Evolutionary conservation across 2,113 vertebrate species (phyloP), one percentile per base, ranked within the genome.

Genomic region (Pterocles burchelli): DNA sequence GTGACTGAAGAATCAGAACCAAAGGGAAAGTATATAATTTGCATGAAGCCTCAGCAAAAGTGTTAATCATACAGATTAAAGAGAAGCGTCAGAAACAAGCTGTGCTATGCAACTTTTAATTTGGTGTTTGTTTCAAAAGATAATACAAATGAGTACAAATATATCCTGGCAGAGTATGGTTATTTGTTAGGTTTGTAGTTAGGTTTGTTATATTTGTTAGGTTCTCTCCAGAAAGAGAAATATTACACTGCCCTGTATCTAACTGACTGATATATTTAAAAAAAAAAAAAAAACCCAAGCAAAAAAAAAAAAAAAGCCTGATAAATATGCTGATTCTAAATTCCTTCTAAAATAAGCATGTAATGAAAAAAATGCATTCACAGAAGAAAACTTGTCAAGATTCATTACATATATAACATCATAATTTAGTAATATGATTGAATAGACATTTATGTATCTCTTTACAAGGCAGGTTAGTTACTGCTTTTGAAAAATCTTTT

Each of bases 401-500:
- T 88, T 59, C 6, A 33, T 86, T 49, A 20, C 4, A 9, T 49
- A 12, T 36, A 54, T 21, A 88, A 66, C 10, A 41, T 55, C 3
- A 34, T 57, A 57, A 34, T 4, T 77, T 73, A 54, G 11, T 43
- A 78, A 34, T 29, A 14, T 49, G 24, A 36, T 29, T 80, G 14
- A 88, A 83, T 7, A 76, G 3, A 54, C 3, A 52, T 70, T 63
- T 68, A 34, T n/a, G 3, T 57, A 54, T 71, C 48, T 83, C 33
- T 84, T 77, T 85, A 80, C 17, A 97, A 71, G 34, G 20, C 5
- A 78, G n/a, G 16, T 91, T 78, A 92, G n/a, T 84, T 95, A 54
- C 38, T 89, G 38, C 46, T 91, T 92, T 54, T 65, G 31, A 85
- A 90, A 95, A 43, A 75, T 70, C 19, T 38, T 87, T 95, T 86